Base-by-base conservation (phyloP, 1,140 invertebrate species). In the Drosophila chauvacae region DNA sequence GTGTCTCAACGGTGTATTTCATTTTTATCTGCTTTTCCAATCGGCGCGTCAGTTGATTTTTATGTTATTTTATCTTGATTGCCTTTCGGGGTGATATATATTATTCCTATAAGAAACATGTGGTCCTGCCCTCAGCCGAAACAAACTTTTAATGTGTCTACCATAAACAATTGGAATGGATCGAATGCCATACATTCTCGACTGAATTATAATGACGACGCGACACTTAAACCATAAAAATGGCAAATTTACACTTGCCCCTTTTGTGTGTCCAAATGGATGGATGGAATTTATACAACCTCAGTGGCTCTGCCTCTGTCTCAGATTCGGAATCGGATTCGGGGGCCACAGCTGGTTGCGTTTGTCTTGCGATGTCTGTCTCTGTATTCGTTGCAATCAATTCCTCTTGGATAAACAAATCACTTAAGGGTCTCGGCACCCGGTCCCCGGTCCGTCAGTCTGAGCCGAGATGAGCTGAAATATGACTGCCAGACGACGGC, bases 341-440 rank as follows among this genome's bases (percentile, higher is more conserved):
- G 57, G 23, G 33, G 33, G 60, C 56, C 72, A 61, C 71, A 77
- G 79, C 42, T 81, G 78, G 70, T 28, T 55, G 39, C n/a, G 47
- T 45, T 63, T 61, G 45, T 68, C 48, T 73, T 55, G 51, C 33
- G 51, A 68, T 57, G 65, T 57, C 56, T 69, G 64, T 37, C 56
- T 42, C 63, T 39, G 39, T 55, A 57, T 76, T 65, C 44, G 53
- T 66, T 47, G 62, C 45, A 82, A 75, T 82, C 75, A 82, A 82
- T 82, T 82, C 80, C 75, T 51, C 60, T 82, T 79, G 75, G 78
- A 59, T 83, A 75, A 79, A 83, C 80, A 82, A 74, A 79, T 79
- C 61, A 69, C 70, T 79, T 74, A 79, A 23, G 59, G 63, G 61
- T 58, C 47, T 11, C n/a, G 26, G 26, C 13, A 2, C 48, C 39